Conservation (phyloP, 1,140 invertebrate genomes). For the Lordiphosa stackelbergi region DNA sequence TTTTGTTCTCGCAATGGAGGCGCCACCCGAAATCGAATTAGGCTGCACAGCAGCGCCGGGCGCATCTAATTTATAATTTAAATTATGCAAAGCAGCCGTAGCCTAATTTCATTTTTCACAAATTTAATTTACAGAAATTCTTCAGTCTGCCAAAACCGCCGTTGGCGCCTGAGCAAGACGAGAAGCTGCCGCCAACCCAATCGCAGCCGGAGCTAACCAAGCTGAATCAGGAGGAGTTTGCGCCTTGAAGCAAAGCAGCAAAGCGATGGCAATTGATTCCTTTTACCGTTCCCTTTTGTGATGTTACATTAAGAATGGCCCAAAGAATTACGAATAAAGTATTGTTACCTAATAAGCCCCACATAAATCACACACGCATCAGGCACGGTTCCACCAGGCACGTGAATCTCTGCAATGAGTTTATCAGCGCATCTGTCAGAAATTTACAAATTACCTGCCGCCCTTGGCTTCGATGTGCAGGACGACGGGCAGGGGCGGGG, state of each 20-base stretch:
- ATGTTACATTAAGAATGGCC: slow-evolving; percentile 67
- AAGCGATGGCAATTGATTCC: slow-evolving; percentile 28
- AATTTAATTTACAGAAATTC: slow-evolving; percentile 77
- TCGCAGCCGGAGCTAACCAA: slow-evolving; percentile 56
- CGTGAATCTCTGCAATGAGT: slow-evolving; percentile 68
- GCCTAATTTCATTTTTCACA: slow-evolving; percentile 71
- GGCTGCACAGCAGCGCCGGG: slow-evolving; percentile 6
- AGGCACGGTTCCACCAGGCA: slow-evolving; percentile 12
- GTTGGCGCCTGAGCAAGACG: slow-evolving; percentile 33
- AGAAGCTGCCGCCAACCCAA: slow-evolving; percentile 13
- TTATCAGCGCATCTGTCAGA: slow-evolving; percentile 74
- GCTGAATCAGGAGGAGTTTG: slow-evolving; percentile 55
- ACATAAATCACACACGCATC: slow-evolving; percentile 44
- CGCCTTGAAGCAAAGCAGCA: slow-evolving; percentile 36
- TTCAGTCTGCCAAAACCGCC: slow-evolving; percentile 74
- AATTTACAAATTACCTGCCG: slow-evolving; percentile 73
- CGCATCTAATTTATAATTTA: slow-evolving; percentile 72
- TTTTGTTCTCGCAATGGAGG: neutral
- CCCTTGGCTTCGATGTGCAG: slow-evolving; percentile 20
- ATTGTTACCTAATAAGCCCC: slow-evolving; percentile 67
- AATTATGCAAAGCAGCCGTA: slow-evolving; percentile 74
- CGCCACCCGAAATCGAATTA: neutral
- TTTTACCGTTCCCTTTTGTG: slow-evolving; percentile 40
- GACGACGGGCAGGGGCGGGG: neutral
- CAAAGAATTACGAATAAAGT: slow-evolving; percentile 73